A percentile compares a stretch with the other conserved stretches of the same genome.
Conservation (phyloP, 2,797 vertebrate genomes). For the Momotus momota region DNA sequence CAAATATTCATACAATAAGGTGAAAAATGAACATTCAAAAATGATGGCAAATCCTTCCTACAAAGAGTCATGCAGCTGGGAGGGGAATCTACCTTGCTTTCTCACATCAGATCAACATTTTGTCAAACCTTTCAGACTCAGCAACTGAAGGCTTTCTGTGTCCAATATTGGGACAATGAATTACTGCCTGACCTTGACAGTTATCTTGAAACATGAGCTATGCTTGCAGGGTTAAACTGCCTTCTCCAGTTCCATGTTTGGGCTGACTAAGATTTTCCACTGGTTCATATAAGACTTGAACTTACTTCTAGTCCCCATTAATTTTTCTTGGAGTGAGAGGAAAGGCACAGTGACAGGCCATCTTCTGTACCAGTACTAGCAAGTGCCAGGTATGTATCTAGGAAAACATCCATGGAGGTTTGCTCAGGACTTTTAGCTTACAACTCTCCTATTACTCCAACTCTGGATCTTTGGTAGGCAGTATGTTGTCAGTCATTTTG, state of each 20-base stretch:
- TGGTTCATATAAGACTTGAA: not conserved
- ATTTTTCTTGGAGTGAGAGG: not conserved
- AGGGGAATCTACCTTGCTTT: not conserved
- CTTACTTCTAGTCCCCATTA: not conserved
- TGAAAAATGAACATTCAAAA: not conserved
- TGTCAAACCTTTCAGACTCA: not conserved
- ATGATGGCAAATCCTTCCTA: not conserved
- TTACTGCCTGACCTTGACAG: not conserved
- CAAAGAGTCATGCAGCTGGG: rapidly evolving
- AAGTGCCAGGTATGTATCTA: not conserved
- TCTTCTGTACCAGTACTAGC: not conserved
- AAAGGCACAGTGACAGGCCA: not conserved
- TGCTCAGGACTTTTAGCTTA: not conserved
- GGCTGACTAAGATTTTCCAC: not conserved
- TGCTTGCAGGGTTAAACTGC: not conserved
- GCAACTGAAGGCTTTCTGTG: not conserved
- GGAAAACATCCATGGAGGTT: not conserved
- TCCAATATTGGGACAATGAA: not conserved
- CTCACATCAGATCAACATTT: not conserved
- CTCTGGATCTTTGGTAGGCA: not conserved
- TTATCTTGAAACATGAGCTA: not conserved
- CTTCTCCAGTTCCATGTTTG: not conserved
- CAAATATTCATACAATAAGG: not conserved
- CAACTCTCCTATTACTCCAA: not conserved
- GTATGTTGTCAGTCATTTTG: not conserved